Base-by-base conservation (phyloP, 2,797 vertebrate species). In the Gymnoscopelus braueri region DNA sequence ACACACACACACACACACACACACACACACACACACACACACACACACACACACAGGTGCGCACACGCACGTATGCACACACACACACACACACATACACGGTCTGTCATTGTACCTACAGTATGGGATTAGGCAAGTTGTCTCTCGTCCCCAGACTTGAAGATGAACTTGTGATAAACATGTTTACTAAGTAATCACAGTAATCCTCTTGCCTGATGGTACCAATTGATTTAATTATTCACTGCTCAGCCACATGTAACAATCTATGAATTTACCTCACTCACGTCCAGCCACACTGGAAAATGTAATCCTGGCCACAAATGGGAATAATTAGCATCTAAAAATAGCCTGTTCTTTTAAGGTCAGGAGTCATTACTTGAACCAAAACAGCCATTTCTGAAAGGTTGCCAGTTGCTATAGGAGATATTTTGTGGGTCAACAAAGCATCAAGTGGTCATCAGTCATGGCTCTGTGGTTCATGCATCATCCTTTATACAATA, bases 161-260 rank as follows among this genome's bases (percentile, higher is more conserved):
- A 54, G 50, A 60, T 60, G 50, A 50, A 23, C 19, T 4, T 15
- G 26, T 44, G 35, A 59, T 65, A 52, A 48, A 68, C 29, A 67
- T 1, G 67, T 63, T 32, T 51, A 81, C 65, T 19, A 66, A 69
- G 68, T 19, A 19, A 54, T 71, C 48, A 50, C 44, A 55, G 44
- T 70, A 67, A 80, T 69, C 64, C 44, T 5, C 7, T 67, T 70
- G 56, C 53, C 61, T 59, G 65, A 53, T 57, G 23, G n/a, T 44
- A 55, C 35, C 58, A 65, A 44, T 44, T 44, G 39, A 44, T 44
- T 44, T 13, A 74, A 71, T 80, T 55, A 71, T 81, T 79, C 57
- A 74, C 55, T 56, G 74, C 15, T 70, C 24, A 64, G 55, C 44
- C 49, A 63, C 73, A 56, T 56, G n/a, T 44, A 57, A 39, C 55